Evolutionary conservation across 2,113 vertebrate genomes (phyloP), one percentile per base, ranked within the genome.

Genomic region (Cepphus grylle): DNA sequence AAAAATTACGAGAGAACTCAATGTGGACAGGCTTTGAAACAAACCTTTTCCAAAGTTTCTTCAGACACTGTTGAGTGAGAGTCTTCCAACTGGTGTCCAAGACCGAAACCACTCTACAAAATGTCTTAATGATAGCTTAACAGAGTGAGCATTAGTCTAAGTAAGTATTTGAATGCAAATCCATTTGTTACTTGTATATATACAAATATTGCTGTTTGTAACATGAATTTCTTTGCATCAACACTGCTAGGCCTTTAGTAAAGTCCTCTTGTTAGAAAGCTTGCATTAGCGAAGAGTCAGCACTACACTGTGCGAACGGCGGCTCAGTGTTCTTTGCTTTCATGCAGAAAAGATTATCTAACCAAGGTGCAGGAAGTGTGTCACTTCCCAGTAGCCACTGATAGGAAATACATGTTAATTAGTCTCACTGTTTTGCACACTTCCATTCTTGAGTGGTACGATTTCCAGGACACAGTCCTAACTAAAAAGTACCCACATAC

Each of bases 321-420:
- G n/a, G 58, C 43, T 92, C 7, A 7, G 16, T 36, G 65, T 42
- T 81, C 49, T 90, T 63, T 2, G 0, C 70, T 72, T 49, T 92
- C 30, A 11, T 38, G 10, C 15, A 36, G 38, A 53, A 76, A 81
- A 76, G 29, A 40, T 65, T 61, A 73, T 92, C 63, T 86, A 80
- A 38, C 58, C 55, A 73, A 94, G 66, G 21, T n/a, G 66, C 63
- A 94, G 93, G 94, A 97, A 94, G 19, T n/a, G 58, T 96, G 83
- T 94, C 93, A 91, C 72, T 96, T 97, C 88, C 86, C 86, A 80
- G 78, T 42, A 77, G 59, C 73, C 50, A 29, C 15, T n/a, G 88
- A 18, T 77, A 53, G 80, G 80, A 96, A 94, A 88, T 69, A 63
- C 25, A 84, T 86, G 66, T 79, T 93, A 89, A 95, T 85, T 70